Evolutionary conservation across 92 coral and sea anemone genomes (phyloP).

Genomic region (Scolanthus callimorphus): DNA sequence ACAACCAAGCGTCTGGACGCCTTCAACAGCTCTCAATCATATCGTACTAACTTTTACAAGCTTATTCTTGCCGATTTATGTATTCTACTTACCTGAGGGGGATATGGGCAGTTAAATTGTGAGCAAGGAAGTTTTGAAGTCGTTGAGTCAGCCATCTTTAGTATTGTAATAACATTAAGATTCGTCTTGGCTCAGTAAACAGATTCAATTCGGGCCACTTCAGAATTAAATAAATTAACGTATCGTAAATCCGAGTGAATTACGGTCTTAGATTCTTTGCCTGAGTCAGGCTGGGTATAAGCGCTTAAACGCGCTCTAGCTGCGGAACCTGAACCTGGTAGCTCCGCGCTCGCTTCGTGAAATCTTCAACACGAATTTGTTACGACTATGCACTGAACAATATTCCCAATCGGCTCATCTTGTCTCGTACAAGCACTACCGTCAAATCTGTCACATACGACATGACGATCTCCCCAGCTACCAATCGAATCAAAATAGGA

Average conservation of each 20-base stretch:
- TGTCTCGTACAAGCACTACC: constrained; percentile 91
- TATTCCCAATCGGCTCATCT: constrained; percentile 93
- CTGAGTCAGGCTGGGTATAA: constrained; percentile 37
- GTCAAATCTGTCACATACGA: constrained; percentile 97
- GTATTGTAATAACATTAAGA: constrained; percentile 43
- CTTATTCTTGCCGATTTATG: background rate
- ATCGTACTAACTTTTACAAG: too few species aligned
- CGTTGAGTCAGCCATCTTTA: constrained; percentile 77
- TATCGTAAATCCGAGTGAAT: constrained; percentile 24
- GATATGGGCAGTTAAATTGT: constrained; percentile 69
- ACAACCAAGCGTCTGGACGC: too few species aligned
- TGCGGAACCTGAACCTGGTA: background rate
- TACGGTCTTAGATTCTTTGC: constrained; percentile 11
- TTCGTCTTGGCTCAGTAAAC: constrained; percentile 41
- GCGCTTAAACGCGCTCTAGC: background rate
- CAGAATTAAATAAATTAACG: constrained; percentile 69
- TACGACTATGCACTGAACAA: constrained; percentile 65
- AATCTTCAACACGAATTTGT: constrained; percentile 53
- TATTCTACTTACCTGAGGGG: constrained; percentile 63
- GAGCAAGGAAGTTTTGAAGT: constrained; percentile 78
- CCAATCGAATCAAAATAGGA: constrained; percentile 99
- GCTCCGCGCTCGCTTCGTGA: constrained; percentile 2
- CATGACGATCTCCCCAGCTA: constrained; percentile 78
- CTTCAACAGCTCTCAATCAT: too few species aligned
- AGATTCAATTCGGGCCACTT: constrained; percentile 74